Percentiles rank a stretch among this genome's conserved stretches.
phyloP scores from a whole-genome alignment of 2,888 invertebrate species.

The Orthosia gracilis region DNA sequence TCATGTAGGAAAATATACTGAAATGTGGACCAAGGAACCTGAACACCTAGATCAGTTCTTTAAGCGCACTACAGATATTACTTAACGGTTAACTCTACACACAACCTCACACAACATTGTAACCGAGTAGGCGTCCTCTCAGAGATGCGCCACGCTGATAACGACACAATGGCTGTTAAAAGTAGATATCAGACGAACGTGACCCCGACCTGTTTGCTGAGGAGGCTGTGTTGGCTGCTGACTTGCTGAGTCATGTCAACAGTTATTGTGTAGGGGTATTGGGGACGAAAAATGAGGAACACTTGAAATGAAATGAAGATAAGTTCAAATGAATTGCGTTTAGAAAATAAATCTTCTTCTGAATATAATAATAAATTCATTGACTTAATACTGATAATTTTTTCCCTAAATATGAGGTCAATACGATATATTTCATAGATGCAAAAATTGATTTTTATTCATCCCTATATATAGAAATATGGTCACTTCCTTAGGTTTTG shows the following conservation, averaged over 20 bases:
- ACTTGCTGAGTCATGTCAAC: constrained; percentile 26
- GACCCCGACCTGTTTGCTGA: constrained; percentile 61
- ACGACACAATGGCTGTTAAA: constrained; percentile 58
- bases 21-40: no score
- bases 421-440: no score
- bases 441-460: no score
- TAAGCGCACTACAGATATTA: not conserved
- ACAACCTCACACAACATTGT: constrained; percentile 11
- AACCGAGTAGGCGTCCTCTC: constrained; percentile 30
- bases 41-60: no score
- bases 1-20: no score
- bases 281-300: not conserved
- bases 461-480: no score
- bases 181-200: constrained; percentile 27
- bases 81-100: not conserved
- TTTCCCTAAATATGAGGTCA: no score
- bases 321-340: not conserved
- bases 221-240: no score
- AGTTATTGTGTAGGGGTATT: not conserved
- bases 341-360: not conserved
- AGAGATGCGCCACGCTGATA: constrained; percentile 57
- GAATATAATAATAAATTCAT: no score
- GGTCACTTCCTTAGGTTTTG: no score
- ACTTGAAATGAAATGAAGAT: no score
- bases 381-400: no score